Percentiles rank a stretch among this genome's conserved stretches.
Conservation (phyloP, 2,888 invertebrate genomes). For the Diachrysia chrysitis region DNA sequence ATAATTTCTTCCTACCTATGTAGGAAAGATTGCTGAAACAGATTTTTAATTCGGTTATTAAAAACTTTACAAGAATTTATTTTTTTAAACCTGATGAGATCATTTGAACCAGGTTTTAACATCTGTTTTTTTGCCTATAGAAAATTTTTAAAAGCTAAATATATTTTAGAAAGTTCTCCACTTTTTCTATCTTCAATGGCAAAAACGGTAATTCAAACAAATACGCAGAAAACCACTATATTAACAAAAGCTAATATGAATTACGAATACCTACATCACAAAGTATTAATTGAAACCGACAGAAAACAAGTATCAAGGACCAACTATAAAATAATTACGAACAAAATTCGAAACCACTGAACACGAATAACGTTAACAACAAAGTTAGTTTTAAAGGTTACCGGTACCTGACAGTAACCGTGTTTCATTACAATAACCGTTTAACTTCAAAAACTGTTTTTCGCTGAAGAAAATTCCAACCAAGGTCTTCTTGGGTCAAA, state of each 20-base stretch:
- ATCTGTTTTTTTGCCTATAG: too few species aligned
- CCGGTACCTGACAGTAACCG: slow-evolving; percentile 12
- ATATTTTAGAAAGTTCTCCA: too few species aligned
- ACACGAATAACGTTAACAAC: background rate
- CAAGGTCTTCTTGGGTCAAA: slow-evolving; percentile 14
- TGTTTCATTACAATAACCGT: slow-evolving; percentile 31
- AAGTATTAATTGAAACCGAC: background rate
- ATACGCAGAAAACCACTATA: too few species aligned
- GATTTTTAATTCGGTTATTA: too few species aligned
- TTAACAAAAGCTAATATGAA: background rate
- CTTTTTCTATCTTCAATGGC: too few species aligned
- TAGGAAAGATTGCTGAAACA: too few species aligned
- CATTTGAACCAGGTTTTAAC: too few species aligned
- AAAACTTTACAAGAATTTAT: too few species aligned
- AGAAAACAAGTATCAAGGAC: background rate
- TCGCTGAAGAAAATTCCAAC: slow-evolving; percentile 24
- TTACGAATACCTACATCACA: background rate
- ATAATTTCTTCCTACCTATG: too few species aligned
- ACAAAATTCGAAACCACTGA: background rate
- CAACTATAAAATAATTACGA: background rate
- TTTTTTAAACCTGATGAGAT: too few species aligned
- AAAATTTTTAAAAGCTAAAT: too few species aligned
- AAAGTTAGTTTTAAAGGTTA: slow-evolving; percentile 23
- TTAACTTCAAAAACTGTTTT: slow-evolving; percentile 20
- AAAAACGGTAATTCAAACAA: too few species aligned